A percentile compares a stretch with the other conserved stretches of the same genome.
These are phyloP conservation scores for Piliocolobus tephrosceles DNA, from an alignment of 2,113 vertebrate species.

Conservation along the genomic window DNA sequence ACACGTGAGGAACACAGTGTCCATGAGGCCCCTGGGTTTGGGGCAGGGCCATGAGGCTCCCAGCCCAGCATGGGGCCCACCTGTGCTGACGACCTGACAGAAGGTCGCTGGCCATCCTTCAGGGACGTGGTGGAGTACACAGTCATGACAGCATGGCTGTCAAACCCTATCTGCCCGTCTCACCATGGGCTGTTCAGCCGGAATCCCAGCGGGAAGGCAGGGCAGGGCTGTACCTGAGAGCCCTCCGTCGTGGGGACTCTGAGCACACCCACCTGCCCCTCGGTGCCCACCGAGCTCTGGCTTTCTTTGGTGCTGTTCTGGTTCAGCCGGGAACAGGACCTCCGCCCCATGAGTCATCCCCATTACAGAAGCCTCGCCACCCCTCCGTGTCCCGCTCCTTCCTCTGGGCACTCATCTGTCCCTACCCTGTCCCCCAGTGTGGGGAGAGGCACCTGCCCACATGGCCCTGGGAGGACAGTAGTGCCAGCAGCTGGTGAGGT, in stretches of 20 bases:
- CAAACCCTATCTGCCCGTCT: not conserved
- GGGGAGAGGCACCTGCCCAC: not conserved
- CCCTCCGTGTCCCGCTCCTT: not conserved
- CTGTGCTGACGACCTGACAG: not conserved
- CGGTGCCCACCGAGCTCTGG: not conserved
- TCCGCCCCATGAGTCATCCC: not conserved
- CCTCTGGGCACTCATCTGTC: not conserved
- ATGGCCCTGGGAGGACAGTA: not conserved
- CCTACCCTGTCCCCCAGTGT: not conserved
- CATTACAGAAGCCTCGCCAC: not conserved
- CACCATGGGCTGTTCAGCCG: rapidly evolving
- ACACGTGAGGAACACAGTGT: rapidly evolving
- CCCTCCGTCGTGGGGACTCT: not conserved
- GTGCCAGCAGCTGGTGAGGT: not conserved
- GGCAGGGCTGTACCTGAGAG: not conserved
- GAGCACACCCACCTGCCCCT: not conserved
- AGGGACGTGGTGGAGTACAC: not conserved
- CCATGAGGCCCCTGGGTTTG: not conserved
- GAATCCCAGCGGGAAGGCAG: not conserved
- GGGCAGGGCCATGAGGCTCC: not conserved
- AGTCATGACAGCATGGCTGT: too few relatives aligned
- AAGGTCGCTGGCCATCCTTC: not conserved
- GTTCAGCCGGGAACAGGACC: not conserved
- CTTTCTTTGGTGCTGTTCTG: not conserved
- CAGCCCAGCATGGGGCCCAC: not conserved